phyloP scores from a whole-genome alignment of 2,888 invertebrate genomes.

The Gnatocerus cornutus region DNA sequence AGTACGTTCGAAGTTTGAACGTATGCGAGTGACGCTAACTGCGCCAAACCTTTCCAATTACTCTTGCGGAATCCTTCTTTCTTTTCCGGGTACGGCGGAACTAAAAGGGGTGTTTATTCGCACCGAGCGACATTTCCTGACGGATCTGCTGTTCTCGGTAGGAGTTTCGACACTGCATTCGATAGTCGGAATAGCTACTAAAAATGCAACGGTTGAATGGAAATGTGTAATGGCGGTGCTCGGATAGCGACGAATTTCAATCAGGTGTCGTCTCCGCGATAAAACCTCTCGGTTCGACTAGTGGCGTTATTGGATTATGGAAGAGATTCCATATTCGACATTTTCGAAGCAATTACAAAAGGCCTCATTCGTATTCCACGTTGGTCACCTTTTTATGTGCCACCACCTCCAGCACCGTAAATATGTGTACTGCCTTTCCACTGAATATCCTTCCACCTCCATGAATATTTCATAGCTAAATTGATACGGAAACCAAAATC shows the following conservation, averaged over 20 bases:
- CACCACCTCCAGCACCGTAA: conserved; percentile 42
- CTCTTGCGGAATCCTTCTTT: conserved; percentile 11
- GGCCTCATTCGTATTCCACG: conserved; percentile 54
- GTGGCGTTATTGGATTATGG: conserved; percentile 52
- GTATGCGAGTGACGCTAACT: conserved; percentile 48
- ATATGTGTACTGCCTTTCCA: conserved; percentile 48
- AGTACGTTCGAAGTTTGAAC: conserved; percentile 48
- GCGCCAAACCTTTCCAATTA: conserved; percentile 43
- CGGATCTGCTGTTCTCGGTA: conserved; percentile 9
- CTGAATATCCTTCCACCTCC: conserved; percentile 45
- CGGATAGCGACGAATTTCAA: conserved; percentile 57
- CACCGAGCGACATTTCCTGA: conserved; percentile 11
- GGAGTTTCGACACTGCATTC: conserved; percentile 30
- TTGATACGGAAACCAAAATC: conserved; percentile 49
- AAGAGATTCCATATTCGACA: conserved; percentile 55
- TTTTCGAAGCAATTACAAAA: conserved; percentile 58
- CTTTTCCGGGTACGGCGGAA: conserved; percentile 2
- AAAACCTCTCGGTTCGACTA: conserved; percentile 49
- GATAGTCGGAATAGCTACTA: conserved; percentile 47
- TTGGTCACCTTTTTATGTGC: conserved; percentile 50
- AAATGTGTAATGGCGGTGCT: conserved; percentile 52
- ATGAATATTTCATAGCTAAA: conserved; percentile 50
- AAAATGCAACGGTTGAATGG: conserved; percentile 55
- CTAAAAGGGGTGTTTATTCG: conserved; percentile 2
- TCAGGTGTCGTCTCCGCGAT: conserved; percentile 55